Evolutionary conservation across 1,140 invertebrate genomes (phyloP).

Genomic region (Plodia interpunctella): DNA sequence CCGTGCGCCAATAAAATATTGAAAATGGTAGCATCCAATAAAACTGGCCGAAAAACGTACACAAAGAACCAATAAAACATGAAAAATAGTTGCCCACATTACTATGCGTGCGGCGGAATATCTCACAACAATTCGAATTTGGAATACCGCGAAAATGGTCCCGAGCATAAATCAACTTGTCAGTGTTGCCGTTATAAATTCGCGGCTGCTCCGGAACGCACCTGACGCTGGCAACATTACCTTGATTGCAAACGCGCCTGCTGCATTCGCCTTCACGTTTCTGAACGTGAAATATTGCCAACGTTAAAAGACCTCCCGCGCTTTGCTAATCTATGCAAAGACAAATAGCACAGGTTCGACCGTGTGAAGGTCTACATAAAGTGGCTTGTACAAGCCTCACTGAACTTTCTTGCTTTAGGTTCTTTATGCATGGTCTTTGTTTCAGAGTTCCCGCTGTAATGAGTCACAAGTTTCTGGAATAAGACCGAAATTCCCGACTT

Average conservation of each 20-base stretch:
- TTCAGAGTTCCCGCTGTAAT: slow-evolving; percentile 26
- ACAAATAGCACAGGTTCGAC: not conserved
- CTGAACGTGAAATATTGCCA: slow-evolving; percentile 22
- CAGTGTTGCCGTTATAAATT: slow-evolving; percentile 65
- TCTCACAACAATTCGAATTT: slow-evolving; percentile 46
- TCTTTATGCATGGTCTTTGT: slow-evolving; percentile 34
- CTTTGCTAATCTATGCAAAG: not conserved
- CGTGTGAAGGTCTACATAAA: slow-evolving; percentile 2
- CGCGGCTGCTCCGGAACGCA: slow-evolving; percentile 50
- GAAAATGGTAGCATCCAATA: slow-evolving; percentile 4
- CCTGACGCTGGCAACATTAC: slow-evolving; percentile 61
- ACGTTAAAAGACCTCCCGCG: slow-evolving; percentile 19
- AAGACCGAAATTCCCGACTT: slow-evolving; percentile 23
- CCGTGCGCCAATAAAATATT: not conserved
- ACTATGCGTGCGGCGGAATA: slow-evolving; percentile 36
- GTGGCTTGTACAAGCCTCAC: slow-evolving; percentile 17
- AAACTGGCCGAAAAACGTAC: slow-evolving; percentile 19
- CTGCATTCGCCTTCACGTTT: slow-evolving; percentile 41
- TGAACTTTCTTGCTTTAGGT: slow-evolving; percentile 28
- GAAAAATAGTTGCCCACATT: slow-evolving; percentile 41
- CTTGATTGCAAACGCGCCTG: slow-evolving; percentile 52
- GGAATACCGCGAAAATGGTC: slow-evolving; percentile 46
- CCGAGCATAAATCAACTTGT: slow-evolving; percentile 59
- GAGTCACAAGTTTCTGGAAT: slow-evolving; percentile 36
- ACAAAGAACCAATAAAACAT: slow-evolving; percentile 42